A percentile compares a stretch with the other conserved stretches of the same genome.
These are phyloP conservation scores for Gisinianus flammeolus DNA, from an alignment of 2,888 invertebrate genomes.

Conservation along the genomic window DNA sequence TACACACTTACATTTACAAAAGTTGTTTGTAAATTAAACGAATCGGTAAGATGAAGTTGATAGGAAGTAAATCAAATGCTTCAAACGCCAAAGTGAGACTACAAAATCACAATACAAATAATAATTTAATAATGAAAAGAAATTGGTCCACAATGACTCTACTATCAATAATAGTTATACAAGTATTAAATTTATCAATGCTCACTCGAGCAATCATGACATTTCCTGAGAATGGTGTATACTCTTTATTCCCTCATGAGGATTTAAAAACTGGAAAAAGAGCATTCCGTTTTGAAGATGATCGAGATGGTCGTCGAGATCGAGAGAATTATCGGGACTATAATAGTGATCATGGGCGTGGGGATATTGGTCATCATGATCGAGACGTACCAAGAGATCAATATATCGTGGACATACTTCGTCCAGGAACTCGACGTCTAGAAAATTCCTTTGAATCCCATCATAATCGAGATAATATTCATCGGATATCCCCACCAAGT, in stretches of 20 bases:
- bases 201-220: slow-evolving; percentile 39
- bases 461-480: slow-evolving; percentile 1
- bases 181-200: neutral
- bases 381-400: neutral
- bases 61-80: too few relatives aligned
- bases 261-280: slow-evolving; percentile 55
- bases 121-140: neutral
- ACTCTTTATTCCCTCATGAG: slow-evolving; percentile 56
- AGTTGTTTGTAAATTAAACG: neutral
- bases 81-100: too few relatives aligned
- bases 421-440: neutral
- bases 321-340: slow-evolving; percentile 7
- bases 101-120: too few relatives aligned
- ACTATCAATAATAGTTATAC: neutral
- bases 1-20: too few relatives aligned
- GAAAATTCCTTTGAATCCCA: neutral
- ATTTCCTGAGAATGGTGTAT: slow-evolving; percentile 48
- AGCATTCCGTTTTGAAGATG: slow-evolving; percentile 48
- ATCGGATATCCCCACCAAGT: too few relatives aligned
- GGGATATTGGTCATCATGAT: neutral
- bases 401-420: slow-evolving; percentile 17
- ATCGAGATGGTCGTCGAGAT: neutral
- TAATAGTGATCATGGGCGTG: neutral
- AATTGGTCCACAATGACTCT: neutral
- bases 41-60: neutral